Percentiles rank a stretch among this genome's conserved stretches.
Conservation (phyloP, 2,888 invertebrate species). For the Cantharis nigra region DNA sequence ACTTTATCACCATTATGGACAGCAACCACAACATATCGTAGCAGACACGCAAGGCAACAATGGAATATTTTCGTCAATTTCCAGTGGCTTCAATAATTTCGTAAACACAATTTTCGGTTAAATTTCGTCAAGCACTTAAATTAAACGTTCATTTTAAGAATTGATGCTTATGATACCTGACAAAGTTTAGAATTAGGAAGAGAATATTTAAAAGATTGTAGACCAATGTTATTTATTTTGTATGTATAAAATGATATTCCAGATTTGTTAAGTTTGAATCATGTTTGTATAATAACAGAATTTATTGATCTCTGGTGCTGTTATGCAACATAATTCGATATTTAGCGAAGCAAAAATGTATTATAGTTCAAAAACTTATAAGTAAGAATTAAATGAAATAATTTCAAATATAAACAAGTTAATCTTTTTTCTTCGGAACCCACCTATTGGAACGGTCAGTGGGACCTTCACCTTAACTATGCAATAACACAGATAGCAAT, state of each 20-base stretch:
- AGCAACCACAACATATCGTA: constrained; percentile 52
- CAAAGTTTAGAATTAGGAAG: neutral
- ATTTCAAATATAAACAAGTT: neutral
- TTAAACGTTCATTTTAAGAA: neutral
- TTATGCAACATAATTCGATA: neutral
- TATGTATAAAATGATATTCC: neutral
- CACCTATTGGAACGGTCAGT: neutral
- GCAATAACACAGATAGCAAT: too few species aligned
- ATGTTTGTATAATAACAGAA: constrained; percentile 5
- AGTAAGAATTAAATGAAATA: neutral
- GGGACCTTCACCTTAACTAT: too few species aligned
- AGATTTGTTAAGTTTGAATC: neutral
- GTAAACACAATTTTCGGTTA: constrained; percentile 55
- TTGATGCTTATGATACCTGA: constrained; percentile 2
- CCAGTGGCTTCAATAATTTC: constrained; percentile 76
- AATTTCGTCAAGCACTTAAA: neutral
- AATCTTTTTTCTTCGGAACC: neutral
- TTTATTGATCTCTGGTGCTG: constrained; percentile 3
- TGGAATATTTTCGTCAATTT: constrained; percentile 76
- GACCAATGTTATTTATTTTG: constrained; percentile 1
- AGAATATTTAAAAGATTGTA: neutral
- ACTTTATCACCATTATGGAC: constrained; percentile 56
- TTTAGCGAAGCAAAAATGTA: constrained; percentile 1
- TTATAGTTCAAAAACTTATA: neutral
- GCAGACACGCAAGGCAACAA: constrained; percentile 56